A percentile compares a stretch with the other conserved stretches of the same genome.
phyloP scores from a whole-genome alignment of 2,113 vertebrate genomes.

The Castor canadensis region DNA sequence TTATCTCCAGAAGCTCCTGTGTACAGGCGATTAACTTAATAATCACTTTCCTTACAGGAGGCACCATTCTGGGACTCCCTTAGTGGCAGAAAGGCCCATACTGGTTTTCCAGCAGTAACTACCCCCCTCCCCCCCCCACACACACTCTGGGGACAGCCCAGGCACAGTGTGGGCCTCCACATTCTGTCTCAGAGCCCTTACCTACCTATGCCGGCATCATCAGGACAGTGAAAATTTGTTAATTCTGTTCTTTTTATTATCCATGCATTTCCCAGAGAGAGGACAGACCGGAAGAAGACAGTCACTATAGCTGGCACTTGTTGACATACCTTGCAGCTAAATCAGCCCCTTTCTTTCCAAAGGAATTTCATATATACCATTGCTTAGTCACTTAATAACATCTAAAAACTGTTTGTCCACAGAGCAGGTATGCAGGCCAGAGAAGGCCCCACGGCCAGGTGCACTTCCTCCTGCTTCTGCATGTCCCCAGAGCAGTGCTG shows the following conservation, averaged over 20 bases:
- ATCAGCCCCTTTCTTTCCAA: background rate
- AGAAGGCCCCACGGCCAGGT: background rate
- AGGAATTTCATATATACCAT: background rate
- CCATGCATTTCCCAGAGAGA: background rate
- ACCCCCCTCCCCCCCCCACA: background rate
- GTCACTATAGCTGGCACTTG: background rate
- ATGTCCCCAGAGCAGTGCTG: accelerated
- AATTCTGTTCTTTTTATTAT: background rate
- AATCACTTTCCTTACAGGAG: too few species aligned
- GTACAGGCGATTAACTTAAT: too few species aligned
- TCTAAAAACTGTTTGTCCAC: background rate
- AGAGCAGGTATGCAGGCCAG: background rate
- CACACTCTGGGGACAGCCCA: background rate
- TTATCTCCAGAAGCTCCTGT: too few species aligned
- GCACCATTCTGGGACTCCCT: background rate
- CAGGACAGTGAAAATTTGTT: background rate
- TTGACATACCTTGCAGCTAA: background rate
- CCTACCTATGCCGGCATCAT: background rate
- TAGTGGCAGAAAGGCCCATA: background rate
- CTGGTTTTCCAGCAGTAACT: background rate
- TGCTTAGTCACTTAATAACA: too few species aligned
- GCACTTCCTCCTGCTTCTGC: background rate
- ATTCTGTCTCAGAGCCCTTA: background rate
- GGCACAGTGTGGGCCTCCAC: background rate
- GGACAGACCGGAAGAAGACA: background rate